Evolutionary conservation across 2,888 invertebrate genomes (phyloP), one percentile per base, ranked within the genome.

Genomic region (Abscondita cerata): DNA sequence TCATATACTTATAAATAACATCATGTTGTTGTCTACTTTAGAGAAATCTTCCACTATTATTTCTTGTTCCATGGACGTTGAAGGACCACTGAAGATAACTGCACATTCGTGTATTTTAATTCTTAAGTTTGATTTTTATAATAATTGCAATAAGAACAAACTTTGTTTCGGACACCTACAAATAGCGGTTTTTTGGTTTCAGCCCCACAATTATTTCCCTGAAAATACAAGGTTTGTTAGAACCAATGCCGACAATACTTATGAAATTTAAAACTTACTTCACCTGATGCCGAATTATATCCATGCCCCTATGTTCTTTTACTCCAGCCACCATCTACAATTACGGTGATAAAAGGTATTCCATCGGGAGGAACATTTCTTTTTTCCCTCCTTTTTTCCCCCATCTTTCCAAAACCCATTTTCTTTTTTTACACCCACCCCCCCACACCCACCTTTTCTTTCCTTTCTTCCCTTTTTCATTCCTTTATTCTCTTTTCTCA

Each of bases 141-240:
- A 13, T 3, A 40, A 8, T 12, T 6, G 8, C 40, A 40, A 13
- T 13, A 40, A 13, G 40, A 40, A 40, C 40, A 40, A 12, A 40
- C 15, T 15, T 40, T 40, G 15, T 40, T 40, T 13, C 40, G 12
- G 15, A 40, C 15, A 13, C 40, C 13, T 15, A 40, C 1, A 13
- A 40, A 40, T 15, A 40, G 15, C 8, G 40, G 40, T 40, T 40
- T 40, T 40, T 40, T 40, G 15, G 13, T 40, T 40, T 40, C 15
- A 6, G 15, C 15, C 40, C 15, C 5, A 40, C 15, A 13, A 40
- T 40, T 12, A 40, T 36, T 40, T 3, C 40, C 13, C 15, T 13
- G 8, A 40, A 40, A 25, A n/a, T n/a, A n/a, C n/a, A n/a, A n/a
- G n/a, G n/a, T n/a, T n/a, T n/a, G n/a, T n/a, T n/a, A n/a, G n/a